Evolutionary conservation across 2,113 vertebrate genomes (phyloP), one percentile per base, ranked within the genome.

Genomic region (Neodon shergylaensis): DNA sequence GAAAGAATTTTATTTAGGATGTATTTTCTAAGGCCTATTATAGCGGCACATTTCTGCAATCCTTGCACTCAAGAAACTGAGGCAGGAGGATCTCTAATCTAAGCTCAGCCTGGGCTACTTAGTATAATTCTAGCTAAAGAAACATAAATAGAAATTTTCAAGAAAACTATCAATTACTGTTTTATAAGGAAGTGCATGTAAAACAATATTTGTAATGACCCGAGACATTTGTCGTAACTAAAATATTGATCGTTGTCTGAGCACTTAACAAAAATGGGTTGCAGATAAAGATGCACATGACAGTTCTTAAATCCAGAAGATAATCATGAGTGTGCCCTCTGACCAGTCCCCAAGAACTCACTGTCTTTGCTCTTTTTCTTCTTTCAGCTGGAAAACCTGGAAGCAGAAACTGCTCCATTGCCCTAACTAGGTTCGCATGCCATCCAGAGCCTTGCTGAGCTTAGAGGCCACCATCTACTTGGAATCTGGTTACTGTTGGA

Each of bases 341-440:
- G 10, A 63, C 4, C 10, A n/a, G 19, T 12, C 14, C 42, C 68
- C 61, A 94, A 92, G 68, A 92, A 82, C 87, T 98, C 94, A 98
- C 94, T 92, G 66, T 87, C 95, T 98, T 97, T 98, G 73, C 88
- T 16, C 6, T 87, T 42, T 98, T 78, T 99, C 97, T 98, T 97
- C 95, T 98, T 98, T 98, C 98, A 99, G 98, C 47, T 99, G 97
- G 98, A 99, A 97, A 98, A 98, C 95, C 98, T 98, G 97, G 98
- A 98, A 98, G 98, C 98, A 98, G 98, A 98, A 98, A 98, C 98
- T 14, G 52, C 98, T 94, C 98, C 98, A 17, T 96, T 98, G 97
- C 98, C 98, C 86, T 98, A 98, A 98, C 54, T 96, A 97, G 95
- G 92, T 95, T 95, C 92, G 97, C 58, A 76, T 72, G 91, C 94